Conservation (phyloP, 2,888 invertebrate genomes). For the Athetis lepigone region DNA sequence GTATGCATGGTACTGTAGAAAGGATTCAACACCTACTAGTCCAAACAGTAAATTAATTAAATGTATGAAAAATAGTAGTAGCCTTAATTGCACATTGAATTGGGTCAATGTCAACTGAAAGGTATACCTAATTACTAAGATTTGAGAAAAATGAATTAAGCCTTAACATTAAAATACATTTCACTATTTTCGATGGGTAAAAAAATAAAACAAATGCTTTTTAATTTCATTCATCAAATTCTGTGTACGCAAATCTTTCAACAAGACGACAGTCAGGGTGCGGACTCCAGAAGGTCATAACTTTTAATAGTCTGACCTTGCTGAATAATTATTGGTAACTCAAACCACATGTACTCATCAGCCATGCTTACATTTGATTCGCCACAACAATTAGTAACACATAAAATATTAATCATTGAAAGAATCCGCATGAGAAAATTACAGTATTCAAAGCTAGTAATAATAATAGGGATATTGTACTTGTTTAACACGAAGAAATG, state of each 20-base stretch:
- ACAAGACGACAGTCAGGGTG: constrained; percentile 12
- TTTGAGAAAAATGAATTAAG: too few species aligned
- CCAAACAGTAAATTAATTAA: neutral
- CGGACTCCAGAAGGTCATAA: constrained; percentile 25
- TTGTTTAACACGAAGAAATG: constrained; percentile 42
- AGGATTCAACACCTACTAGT: neutral
- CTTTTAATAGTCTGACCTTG: constrained; percentile 29
- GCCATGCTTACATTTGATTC: constrained; percentile 32
- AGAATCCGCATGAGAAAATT: constrained; percentile 7
- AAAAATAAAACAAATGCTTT: neutral
- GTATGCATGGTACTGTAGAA: neutral
- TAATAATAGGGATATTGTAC: constrained; percentile 32
- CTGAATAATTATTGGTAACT: constrained; percentile 24
- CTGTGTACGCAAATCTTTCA: neutral
- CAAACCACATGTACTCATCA: constrained; percentile 14
- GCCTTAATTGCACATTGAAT: too few species aligned
- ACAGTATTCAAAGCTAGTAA: constrained; percentile 1
- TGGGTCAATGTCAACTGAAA: too few species aligned
- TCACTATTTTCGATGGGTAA: neutral
- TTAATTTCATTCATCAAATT: neutral
- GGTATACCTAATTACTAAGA: too few species aligned
- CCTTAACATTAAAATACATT: too few species aligned
- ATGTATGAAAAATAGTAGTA: too few species aligned
- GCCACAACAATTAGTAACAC: constrained; percentile 28
- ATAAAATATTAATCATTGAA: constrained; percentile 25